Percentiles rank a stretch among this genome's conserved stretches.
phyloP scores from a whole-genome alignment of 2,888 invertebrate species.

The Mythimna vitellina region DNA sequence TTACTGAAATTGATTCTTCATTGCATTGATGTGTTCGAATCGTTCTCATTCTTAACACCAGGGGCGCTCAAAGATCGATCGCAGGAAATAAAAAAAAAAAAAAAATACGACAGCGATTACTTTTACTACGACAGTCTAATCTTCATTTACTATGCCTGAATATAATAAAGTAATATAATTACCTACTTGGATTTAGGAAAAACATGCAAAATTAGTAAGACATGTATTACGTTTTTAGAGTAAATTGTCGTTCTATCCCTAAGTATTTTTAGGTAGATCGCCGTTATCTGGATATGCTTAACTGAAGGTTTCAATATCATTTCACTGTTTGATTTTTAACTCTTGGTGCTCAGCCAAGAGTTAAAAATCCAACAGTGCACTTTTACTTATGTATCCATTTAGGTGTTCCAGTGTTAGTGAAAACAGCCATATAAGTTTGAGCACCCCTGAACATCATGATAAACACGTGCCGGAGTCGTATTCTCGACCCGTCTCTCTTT shows the following conservation, averaged over 20 bases:
- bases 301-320: not conserved
- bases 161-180: not conserved
- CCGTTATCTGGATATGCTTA: not conserved
- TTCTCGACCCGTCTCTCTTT: slow-evolving; percentile 16
- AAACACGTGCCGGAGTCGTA: slow-evolving; percentile 39
- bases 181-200: not conserved
- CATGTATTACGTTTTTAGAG: not conserved
- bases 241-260: not conserved
- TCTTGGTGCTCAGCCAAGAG: too few relatives aligned
- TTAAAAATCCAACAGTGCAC: not conserved
- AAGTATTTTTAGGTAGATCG: not conserved
- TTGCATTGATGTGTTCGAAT: slow-evolving; percentile 29
- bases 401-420: not conserved
- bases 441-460: slow-evolving; percentile 23
- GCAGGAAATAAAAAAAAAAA: not conserved
- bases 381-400: not conserved
- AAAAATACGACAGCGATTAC: too few relatives aligned
- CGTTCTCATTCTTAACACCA: slow-evolving; percentile 33
- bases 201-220: not conserved
- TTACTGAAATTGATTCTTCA: slow-evolving; percentile 17
- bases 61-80: not conserved
- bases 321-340: not conserved
- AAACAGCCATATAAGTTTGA: not conserved
- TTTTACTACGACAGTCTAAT: too few relatives aligned
- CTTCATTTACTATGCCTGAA: not conserved